These are phyloP conservation scores for Cheilosia grossa DNA, from an alignment of 2,888 invertebrate genomes.

Conservation along the genomic window DNA sequence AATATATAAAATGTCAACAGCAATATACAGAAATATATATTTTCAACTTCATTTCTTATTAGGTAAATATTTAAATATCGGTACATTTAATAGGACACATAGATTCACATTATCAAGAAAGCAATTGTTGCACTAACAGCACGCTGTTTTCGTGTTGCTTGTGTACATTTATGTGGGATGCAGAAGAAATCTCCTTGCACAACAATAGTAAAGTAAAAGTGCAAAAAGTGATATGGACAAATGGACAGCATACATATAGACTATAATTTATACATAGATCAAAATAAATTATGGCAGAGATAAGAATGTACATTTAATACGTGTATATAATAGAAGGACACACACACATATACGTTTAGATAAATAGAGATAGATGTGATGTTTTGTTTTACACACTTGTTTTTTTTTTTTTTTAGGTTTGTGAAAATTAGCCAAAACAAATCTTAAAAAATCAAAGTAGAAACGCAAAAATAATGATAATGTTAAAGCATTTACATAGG, in stretches of 20 bases:
- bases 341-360: conserved; percentile 13
- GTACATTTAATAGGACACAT: conserved; percentile 65
- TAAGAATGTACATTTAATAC: conserved; percentile 43
- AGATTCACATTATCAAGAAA: conserved; percentile 52
- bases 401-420: conserved; percentile 7
- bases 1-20: conserved; percentile 35
- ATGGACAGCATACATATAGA: conserved; percentile 55
- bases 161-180: conserved; percentile 15
- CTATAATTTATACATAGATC: conserved; percentile 40
- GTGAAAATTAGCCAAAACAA: conserved; percentile 6
- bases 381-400: conserved; percentile 34
- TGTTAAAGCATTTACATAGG: conserved; percentile 29
- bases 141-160: conserved; percentile 14
- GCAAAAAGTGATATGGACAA: conserved; percentile 61
- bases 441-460: conserved; percentile 14
- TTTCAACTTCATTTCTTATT: conserved; percentile 10
- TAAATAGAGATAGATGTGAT: conserved; percentile 45
- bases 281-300: conserved; percentile 54
- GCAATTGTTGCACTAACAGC: conserved; percentile 47
- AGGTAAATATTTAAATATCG: conserved; percentile 53
- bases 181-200: conserved; percentile 6
- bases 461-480: conserved; percentile 24
- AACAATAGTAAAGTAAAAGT: conserved; percentile 39
- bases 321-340: conserved; percentile 38
- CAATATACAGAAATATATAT: conserved; percentile 45